Evolutionary conservation across 2,797 vertebrate species (phyloP), one percentile per base, ranked within the genome.

Genomic region (Sus cebifrons): DNA sequence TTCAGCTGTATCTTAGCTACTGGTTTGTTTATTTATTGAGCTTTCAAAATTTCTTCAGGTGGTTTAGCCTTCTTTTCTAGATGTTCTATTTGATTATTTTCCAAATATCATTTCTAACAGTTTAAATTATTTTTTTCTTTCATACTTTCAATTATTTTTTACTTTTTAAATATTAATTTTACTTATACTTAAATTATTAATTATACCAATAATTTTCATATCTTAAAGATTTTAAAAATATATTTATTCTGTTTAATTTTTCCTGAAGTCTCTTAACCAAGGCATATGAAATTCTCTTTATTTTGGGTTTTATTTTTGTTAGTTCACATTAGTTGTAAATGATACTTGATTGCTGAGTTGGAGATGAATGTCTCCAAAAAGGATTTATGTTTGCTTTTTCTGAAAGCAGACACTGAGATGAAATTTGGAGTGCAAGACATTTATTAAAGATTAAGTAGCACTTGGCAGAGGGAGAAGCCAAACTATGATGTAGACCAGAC

Each of bases 281-380:
- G 8, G 21, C 52, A 17, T 49, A 49, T 70, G 54, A 44, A 52
- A 52, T 86, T 70, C 40, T 52, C 73, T 78, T 4, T 68, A 60
- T 36, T 78, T 93, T 44, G 18, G 44, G 27, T 92, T 91, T 58
- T 68, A 68, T 52, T 40, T 78, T 70, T 70, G 25, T 86, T 86
- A 62, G 21, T 3, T 86, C 13, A 52, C 52, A 32, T 70, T 78
- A 32, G 6, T 78, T 78, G 36, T 32, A n/a, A n/a, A 12, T 70
- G 23, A 49, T 70, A 70, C 52, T 49, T 70, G 73, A 78, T 68
- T 16, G 60, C 5, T 36, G 18, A 62, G 36, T 78, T 78, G 21
- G 78, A 86, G 73, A 70, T 78, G 9, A 18, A n/a, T 92, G 12
- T 83, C 58, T 60, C 56, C 17, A 79, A 52, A 62, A 36, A 56